A percentile compares a stretch with the other conserved stretches of the same genome.
phyloP scores from a whole-genome alignment of 2,797 vertebrate genomes.

The Helarctos malayanus region DNA sequence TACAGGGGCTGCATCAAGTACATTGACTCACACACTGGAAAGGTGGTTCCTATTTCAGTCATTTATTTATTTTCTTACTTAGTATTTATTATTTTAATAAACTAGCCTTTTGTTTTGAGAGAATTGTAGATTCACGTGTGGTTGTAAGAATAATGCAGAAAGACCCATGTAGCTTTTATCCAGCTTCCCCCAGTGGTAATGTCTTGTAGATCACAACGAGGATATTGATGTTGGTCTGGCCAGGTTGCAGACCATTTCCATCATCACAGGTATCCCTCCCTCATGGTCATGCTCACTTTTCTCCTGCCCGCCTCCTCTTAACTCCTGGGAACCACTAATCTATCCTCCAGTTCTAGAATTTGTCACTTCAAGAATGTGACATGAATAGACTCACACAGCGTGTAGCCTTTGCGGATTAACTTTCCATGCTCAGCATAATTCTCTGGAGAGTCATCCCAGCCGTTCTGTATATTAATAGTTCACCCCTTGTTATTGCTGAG shows the following conservation, averaged over 20 bases:
- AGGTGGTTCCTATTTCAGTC: background rate
- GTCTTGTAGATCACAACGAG: background rate
- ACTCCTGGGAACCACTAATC: too few species aligned
- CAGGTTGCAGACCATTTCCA: background rate
- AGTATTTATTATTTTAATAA: background rate
- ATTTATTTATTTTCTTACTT: background rate
- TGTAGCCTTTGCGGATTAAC: background rate
- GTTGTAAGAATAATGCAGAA: background rate
- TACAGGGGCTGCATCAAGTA: rapidly evolving
- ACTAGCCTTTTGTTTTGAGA: background rate
- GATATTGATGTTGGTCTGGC: rapidly evolving
- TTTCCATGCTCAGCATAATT: background rate
- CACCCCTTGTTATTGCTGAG: background rate
- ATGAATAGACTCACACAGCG: too few species aligned
- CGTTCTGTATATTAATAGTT: background rate
- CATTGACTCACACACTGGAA: rapidly evolving
- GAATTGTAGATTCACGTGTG: too few species aligned
- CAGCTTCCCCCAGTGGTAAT: rapidly evolving
- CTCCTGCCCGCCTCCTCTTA: background rate
- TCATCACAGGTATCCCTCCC: too few species aligned
- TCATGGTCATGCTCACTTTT: background rate
- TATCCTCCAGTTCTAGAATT: background rate
- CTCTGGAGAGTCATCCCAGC: background rate
- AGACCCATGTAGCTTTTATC: background rate
- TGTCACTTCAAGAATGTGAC: background rate